Evolutionary conservation across 2,113 vertebrate species (phyloP).

Genomic region (Gila orcuttii): DNA sequence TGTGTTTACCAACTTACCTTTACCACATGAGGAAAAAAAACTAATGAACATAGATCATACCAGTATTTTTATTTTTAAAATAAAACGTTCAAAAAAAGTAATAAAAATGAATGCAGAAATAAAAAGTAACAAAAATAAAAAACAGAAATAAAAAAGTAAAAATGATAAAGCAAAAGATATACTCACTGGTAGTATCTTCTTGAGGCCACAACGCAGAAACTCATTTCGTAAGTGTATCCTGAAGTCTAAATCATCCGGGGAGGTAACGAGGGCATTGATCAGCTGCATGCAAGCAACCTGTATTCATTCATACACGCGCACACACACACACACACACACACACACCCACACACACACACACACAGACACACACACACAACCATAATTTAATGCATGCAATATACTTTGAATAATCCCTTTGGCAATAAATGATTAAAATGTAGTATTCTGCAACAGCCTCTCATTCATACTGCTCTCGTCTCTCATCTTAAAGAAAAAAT

Average conservation of each 20-base stretch:
- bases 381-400: background rate
- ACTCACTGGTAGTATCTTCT: conserved; percentile 93
- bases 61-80: too few species aligned
- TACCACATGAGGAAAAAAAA: background rate
- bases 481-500: conserved; percentile 18
- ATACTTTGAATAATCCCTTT: background rate
- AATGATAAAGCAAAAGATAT: background rate
- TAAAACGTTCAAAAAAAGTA: background rate
- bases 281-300: conserved; percentile 98
- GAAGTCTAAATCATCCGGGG: conserved; percentile 95
- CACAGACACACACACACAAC: background rate
- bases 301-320: conserved; percentile 31
- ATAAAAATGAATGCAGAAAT: background rate
- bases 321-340: background rate
- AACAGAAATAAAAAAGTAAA: background rate
- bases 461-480: conserved; percentile 9
- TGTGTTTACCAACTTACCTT: background rate
- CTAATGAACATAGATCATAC: background rate
- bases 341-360: background rate
- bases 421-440: conserved; percentile 18
- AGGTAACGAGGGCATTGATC: conserved; percentile 96
- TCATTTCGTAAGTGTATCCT: conserved; percentile 98
- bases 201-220: conserved; percentile 92
- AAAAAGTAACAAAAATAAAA: background rate
- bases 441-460: conserved; percentile 19